A percentile compares a stretch with the other conserved stretches of the same genome.
Evolutionary conservation across 2,888 invertebrate genomes (phyloP).

Genomic region (Mayetiola destructor): DNA sequence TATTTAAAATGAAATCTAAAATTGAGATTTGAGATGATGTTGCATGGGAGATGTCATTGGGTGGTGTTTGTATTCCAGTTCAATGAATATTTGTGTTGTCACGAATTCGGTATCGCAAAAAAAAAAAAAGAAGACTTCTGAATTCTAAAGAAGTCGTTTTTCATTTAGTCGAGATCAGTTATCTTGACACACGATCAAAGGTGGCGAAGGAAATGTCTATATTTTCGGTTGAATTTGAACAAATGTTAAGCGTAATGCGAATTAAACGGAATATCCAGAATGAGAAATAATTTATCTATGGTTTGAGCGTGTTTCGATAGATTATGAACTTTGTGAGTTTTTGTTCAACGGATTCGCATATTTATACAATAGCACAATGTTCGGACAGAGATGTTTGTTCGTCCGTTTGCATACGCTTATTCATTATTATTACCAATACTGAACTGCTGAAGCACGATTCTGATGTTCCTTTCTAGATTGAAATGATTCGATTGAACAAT

Average conservation of each 20-base stretch:
- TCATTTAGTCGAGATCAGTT: background rate
- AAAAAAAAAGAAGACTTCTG: background rate
- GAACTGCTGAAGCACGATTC: constrained; percentile 8
- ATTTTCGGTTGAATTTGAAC: background rate
- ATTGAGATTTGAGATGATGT: background rate
- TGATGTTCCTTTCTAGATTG: background rate
- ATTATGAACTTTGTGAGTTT: constrained; percentile 3
- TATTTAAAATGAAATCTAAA: background rate
- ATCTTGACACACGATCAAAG: constrained; percentile 13
- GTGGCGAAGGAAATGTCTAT: background rate
- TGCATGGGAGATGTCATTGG: background rate
- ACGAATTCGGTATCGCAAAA: background rate
- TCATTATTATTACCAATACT: constrained; percentile 3
- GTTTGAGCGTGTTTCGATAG: background rate
- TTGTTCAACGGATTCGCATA: no score
- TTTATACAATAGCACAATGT: no score
- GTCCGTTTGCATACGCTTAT: no score
- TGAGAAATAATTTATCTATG: background rate
- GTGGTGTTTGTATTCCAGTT: no score
- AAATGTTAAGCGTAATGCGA: background rate
- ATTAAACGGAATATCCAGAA: background rate
- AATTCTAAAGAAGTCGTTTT: background rate
- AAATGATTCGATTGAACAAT: background rate
- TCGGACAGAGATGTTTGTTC: no score
- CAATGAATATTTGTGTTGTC: no score